Conservation (phyloP, 2,113 vertebrate species). For the Gobius niger region DNA sequence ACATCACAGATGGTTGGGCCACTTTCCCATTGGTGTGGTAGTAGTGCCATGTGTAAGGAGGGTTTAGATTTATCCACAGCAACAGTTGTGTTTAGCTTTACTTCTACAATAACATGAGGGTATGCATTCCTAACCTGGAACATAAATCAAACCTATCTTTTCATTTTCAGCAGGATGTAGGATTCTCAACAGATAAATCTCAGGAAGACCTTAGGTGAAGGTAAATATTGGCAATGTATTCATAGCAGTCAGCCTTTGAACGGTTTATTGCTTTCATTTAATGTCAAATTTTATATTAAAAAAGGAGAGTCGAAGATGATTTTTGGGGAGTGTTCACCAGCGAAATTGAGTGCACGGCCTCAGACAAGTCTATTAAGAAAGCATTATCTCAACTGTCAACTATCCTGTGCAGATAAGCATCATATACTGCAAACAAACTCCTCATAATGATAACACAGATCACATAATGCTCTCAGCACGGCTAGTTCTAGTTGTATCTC, state of each 20-base stretch:
- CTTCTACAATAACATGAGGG: not conserved
- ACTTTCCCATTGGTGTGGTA: not conserved
- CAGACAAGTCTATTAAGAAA: conserved; percentile 30
- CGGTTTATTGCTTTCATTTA: too few relatives aligned
- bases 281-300: too few relatives aligned
- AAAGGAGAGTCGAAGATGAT: not conserved
- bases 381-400: conserved; percentile 19
- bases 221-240: too few relatives aligned
- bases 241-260: too few relatives aligned
- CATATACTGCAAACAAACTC: conserved; percentile 41
- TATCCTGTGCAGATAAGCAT: conserved; percentile 17
- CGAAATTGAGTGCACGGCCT: not conserved
- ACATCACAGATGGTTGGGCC: not conserved
- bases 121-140: too few relatives aligned
- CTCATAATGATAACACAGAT: conserved; percentile 33
- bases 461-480: conserved; percentile 34
- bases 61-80: not conserved
- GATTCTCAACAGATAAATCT: too few relatives aligned
- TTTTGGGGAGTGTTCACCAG: not conserved
- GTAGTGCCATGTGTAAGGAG: not conserved
- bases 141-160: too few relatives aligned
- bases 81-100: not conserved
- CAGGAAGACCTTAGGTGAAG: too few relatives aligned
- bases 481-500: conserved; percentile 42
- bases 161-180: too few relatives aligned